Base-by-base conservation (phyloP, 92 coral and sea anemone genomes). In the Porites evermanni region DNA sequence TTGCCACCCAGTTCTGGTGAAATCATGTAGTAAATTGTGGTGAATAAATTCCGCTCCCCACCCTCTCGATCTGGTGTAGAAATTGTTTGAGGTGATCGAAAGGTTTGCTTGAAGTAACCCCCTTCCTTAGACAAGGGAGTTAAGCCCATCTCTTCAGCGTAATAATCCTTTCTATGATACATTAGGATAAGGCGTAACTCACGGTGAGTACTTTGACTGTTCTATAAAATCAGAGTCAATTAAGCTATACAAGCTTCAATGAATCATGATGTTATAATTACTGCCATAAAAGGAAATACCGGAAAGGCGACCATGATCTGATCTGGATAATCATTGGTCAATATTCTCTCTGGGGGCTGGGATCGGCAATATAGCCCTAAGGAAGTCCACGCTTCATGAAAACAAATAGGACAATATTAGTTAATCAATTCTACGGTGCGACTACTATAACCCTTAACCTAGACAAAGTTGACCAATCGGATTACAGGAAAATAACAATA, bases 11-110 rank as follows among this genome's bases (percentile, higher is more conserved):
- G 66, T 26, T 89, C 86, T 8, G 79, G 32, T 18, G 92, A 79
- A 51, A 93, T 87, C 87, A 93, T 64, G 68, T 72, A 93, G 58
- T 91, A 89, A 74, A 93, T 93, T 6, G 80, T 68, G 2, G 96
- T 91, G 7, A 84, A 75, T 10, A 86, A 1, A 69, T 64, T 82
- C 26, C 94, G 85, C n/a, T 84, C 70, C 14, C 32, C 53, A 12
- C 96, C 94, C 23, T 93, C 88, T 12, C 91, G 86, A 17, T 64
- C 89, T 2, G 71, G 32, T n/a, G 76, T 72, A 7, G 64, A 68
- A 18, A 71, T 54, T n/a, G 20, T 81, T 11, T 38, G 44, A 0
- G 81, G 65, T 17, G 95, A 88, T 11, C 97, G 94, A 78, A 89
- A 74, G 2, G 95, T 92, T 64, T 94, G 95, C 32, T 56, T 63